Conservation (phyloP, 2,888 invertebrate genomes). For the Patella pellucida region DNA sequence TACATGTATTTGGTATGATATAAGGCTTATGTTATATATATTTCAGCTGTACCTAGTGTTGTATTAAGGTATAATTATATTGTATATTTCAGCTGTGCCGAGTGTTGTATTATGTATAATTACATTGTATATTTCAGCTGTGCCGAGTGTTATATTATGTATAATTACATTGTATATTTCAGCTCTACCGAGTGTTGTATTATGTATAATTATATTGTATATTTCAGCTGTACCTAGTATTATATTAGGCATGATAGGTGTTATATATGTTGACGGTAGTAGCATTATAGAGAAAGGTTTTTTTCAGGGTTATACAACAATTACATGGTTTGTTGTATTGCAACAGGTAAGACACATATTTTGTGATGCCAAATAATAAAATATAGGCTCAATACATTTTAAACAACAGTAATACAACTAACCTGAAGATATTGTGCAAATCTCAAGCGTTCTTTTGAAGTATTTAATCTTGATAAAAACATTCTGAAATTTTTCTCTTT, state of each 20-base stretch:
- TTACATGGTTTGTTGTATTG: conserved; percentile 43
- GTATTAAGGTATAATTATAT: too few species aligned
- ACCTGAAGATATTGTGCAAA: too few species aligned
- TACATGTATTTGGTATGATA: too few species aligned
- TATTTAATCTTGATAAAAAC: too few species aligned
- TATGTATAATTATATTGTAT: background rate
- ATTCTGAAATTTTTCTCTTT: too few species aligned
- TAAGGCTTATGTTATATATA: too few species aligned
- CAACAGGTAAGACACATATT: conserved; percentile 32
- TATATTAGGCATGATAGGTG: conserved; percentile 59
- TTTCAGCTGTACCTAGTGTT: too few species aligned
- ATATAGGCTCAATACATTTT: too few species aligned
- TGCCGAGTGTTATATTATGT: conserved; percentile 30
- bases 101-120: conserved; percentile 30
- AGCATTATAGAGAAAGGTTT: conserved; percentile 71
- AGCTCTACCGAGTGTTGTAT: too few species aligned
- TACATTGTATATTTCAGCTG: conserved; percentile 24
- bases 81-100: conserved; percentile 26
- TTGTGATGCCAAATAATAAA: background rate
- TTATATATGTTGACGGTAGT: conserved; percentile 69
- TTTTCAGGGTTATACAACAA: conserved; percentile 73
- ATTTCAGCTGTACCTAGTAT: conserved; percentile 32
- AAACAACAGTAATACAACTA: too few species aligned
- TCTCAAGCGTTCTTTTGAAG: too few species aligned
- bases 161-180: too few species aligned